Conservation (phyloP, 2,113 vertebrate genomes). For the Aspiorhynchus laticeps region DNA sequence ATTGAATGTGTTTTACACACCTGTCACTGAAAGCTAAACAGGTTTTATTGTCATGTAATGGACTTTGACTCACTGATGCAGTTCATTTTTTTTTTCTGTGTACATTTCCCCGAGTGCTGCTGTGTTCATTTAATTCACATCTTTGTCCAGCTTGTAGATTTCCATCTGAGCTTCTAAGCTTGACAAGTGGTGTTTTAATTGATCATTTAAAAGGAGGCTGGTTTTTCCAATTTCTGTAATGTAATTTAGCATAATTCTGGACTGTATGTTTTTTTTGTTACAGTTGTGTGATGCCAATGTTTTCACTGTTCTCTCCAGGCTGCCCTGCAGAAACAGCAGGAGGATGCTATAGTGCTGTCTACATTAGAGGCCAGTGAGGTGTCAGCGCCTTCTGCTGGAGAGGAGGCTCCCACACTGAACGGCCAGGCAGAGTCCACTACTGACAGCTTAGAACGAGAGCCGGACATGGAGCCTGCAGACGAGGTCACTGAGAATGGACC, state of each 20-base stretch:
- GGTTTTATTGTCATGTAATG: background rate
- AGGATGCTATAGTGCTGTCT: slow-evolving; percentile 72
- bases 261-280: background rate
- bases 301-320: slow-evolving; percentile 74
- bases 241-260: background rate
- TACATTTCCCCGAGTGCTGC: background rate
- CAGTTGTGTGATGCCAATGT: background rate
- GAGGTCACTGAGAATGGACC: slow-evolving; percentile 94
- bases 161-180: background rate
- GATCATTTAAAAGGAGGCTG: background rate
- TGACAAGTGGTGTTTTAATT: background rate
- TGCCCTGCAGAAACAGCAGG: slow-evolving; percentile 91
- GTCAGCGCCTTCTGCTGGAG: slow-evolving; percentile 66
- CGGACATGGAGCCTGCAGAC: slow-evolving; percentile 85
- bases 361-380: slow-evolving; percentile 76
- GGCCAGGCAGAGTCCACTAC: slow-evolving; percentile 85
- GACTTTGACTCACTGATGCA: background rate
- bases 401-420: slow-evolving; percentile 83
- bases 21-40: background rate
- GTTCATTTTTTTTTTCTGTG: background rate
- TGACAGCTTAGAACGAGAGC: slow-evolving; percentile 83
- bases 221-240: background rate
- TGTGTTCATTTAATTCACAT: background rate
- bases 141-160: background rate
- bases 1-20: background rate